Evolutionary conservation across 1,140 invertebrate species (phyloP), one percentile per base, ranked within the genome.

Genomic region (Cyclina sinensis): DNA sequence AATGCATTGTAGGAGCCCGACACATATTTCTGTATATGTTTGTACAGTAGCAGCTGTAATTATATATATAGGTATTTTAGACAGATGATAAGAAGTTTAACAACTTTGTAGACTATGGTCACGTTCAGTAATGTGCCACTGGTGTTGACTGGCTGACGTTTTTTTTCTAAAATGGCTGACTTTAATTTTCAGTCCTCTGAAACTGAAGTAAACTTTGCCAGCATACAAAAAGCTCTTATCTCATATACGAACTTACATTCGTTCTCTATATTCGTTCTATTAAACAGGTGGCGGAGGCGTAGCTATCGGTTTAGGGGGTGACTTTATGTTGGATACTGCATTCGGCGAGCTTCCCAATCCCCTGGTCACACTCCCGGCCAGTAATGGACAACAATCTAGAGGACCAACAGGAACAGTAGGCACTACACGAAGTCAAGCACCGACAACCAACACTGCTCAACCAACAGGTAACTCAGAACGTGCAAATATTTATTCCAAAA

Each of bases 251-350:
- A n/a, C n/a, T 5, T 5, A 7, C 21, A 5, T 59, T n/a, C 21
- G 54, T n/a, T n/a, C 4, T 11, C 16, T 12, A 59, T 12, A 21
- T 21, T n/a, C 27, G 4, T 57, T 32, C 35, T 37, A 21, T 73
- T 35, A 43, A 43, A 43, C 14, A 39, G 68, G 24, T 18, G 68
- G 68, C 21, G 68, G 73, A 1, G 39, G 39, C 0, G 21, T 48
- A 2, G 39, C 43, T 27, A 48, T 76, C 14, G 43, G 39, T 12
- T 27, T 78, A 3, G 46, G 37, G 3, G 80, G 57, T 0, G 57
- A 82, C 24, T 68, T 82, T 2, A 82, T 82, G 80, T 37, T 82
- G 16, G 80, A 82, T 35, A 82, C 80, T 11, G 59, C 80, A 1
- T 68, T 82, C 3, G 80, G 80, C 27, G 80, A 82, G 39, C 24